Evolutionary conservation across 2,888 invertebrate species (phyloP).

Genomic region (Noctua fimbriata): DNA sequence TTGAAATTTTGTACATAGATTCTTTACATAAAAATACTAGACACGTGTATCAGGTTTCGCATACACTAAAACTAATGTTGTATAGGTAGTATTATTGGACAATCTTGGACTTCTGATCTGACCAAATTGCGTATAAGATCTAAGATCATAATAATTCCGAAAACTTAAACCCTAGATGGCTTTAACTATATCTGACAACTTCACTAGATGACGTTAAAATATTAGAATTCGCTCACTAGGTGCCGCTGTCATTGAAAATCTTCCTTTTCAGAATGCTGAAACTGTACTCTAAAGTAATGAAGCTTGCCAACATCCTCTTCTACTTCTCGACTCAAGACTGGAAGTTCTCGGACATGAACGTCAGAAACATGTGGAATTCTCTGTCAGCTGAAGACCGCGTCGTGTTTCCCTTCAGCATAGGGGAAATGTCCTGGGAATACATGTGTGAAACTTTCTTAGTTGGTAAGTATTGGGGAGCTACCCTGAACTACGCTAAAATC

Average conservation of each 20-base stretch:
- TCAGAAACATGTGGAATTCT: slow-evolving; percentile 90
- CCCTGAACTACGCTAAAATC: background rate
- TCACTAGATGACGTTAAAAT: slow-evolving; percentile 19
- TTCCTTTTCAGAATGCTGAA: slow-evolving; percentile 92
- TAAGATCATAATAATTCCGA: background rate
- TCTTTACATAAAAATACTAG: no score
- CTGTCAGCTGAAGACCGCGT: slow-evolving; percentile 90
- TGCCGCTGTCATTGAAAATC: background rate
- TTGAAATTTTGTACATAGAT: no score
- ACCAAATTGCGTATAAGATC: background rate
- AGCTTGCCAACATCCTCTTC: slow-evolving; percentile 93
- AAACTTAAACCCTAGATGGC: slow-evolving; percentile 1
- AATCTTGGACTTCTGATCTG: background rate
- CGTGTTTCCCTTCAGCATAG: slow-evolving; percentile 93
- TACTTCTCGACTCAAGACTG: slow-evolving; percentile 95
- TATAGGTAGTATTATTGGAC: background rate
- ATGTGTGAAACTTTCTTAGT: slow-evolving; percentile 83
- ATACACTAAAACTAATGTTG: no score
- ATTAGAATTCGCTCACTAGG: background rate
- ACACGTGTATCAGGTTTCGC: no score
- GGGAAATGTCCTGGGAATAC: slow-evolving; percentile 93
- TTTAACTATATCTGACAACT: no score
- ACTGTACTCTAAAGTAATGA: slow-evolving; percentile 94
- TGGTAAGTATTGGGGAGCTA: slow-evolving; percentile 73
- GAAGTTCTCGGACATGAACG: slow-evolving; percentile 92